Evolutionary conservation across 2,113 vertebrate genomes (phyloP).

Genomic region (Aptenodytes patagonicus): DNA sequence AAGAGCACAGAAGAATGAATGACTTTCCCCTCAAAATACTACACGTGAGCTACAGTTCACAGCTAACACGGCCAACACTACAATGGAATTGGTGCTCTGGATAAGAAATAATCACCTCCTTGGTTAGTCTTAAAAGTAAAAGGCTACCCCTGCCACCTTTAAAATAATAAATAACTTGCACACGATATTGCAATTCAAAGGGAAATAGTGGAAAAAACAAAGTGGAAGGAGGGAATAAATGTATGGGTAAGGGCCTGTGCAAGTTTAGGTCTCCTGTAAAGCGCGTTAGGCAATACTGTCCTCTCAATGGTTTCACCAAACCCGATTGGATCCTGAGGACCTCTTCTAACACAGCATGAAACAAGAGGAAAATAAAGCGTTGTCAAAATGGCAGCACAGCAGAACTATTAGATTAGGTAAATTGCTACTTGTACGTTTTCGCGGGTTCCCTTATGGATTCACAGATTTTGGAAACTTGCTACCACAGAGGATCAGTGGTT

Average conservation of each 20-base stretch:
- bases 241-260: neutral
- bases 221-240: neutral
- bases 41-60: neutral
- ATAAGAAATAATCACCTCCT: neutral
- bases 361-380: constrained; percentile 1
- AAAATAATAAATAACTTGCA: neutral
- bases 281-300: neutral
- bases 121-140: neutral
- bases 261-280: neutral
- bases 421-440: constrained; percentile 61
- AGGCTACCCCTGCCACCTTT: neutral
- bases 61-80: neutral
- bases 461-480: constrained; percentile 72
- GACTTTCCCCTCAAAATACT: neutral
- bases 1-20: constrained; percentile 46
- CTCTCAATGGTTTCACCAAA: neutral
- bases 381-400: constrained; percentile 8
- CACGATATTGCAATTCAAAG: neutral
- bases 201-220: neutral
- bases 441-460: constrained; percentile 67
- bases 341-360: neutral
- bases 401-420: constrained; percentile 66
- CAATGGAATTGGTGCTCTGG: neutral
- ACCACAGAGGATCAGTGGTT: constrained; percentile 81
- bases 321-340: neutral